Percentiles rank a stretch among this genome's conserved stretches.
Conservation (phyloP, 2,888 invertebrate genomes). For the Neoitamus cyanurus region DNA sequence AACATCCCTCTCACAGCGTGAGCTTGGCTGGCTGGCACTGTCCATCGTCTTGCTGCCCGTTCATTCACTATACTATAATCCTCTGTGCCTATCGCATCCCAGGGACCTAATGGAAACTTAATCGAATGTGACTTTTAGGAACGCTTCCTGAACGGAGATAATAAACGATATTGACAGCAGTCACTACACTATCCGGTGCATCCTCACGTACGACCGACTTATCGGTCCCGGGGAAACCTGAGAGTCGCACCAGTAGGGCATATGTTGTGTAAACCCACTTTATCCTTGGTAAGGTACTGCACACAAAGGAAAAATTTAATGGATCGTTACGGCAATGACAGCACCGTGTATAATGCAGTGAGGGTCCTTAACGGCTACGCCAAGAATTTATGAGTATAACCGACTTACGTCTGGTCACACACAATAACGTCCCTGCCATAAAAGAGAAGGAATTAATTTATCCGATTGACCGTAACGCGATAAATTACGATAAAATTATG, state of each 20-base stretch:
- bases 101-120: conserved; percentile 24
- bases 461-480: conserved; percentile 51
- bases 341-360: not conserved
- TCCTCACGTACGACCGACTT: not conserved
- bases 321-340: conserved; percentile 12
- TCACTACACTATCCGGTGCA: not conserved
- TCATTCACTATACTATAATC: not conserved
- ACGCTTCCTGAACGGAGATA: conserved; percentile 3
- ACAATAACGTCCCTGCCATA: conserved; percentile 29
- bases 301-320: conserved; percentile 28
- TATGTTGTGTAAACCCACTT: not conserved
- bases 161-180: conserved; percentile 11
- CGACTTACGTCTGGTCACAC: not conserved
- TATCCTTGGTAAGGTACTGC: not conserved
- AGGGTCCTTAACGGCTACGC: conserved; percentile 18
- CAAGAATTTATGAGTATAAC: conserved; percentile 7
- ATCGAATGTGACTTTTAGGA: conserved; percentile 28
- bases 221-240: not conserved
- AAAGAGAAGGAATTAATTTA: conserved; percentile 47
- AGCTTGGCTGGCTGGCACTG: not conserved
- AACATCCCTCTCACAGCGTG: not conserved
- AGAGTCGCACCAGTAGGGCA: not conserved
- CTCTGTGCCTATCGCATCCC: not conserved
- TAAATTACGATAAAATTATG: conserved; percentile 50
- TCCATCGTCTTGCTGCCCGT: not conserved